Base-by-base conservation (phyloP, 2,888 invertebrate genomes). In the Drosophila yooni region DNA sequence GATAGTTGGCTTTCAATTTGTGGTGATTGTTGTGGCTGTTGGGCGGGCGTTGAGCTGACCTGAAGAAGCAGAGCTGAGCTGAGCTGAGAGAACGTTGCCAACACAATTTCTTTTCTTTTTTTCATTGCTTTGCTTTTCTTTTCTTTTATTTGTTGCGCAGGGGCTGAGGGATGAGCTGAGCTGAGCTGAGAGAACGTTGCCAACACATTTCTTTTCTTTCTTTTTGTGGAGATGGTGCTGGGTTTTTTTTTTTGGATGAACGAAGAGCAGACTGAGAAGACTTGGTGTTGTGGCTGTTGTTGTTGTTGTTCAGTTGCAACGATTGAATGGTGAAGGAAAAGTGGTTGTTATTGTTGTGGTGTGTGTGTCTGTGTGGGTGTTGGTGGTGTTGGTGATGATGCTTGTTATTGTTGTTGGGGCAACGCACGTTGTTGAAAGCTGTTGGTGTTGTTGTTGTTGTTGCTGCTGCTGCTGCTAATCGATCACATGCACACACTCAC, bases 181-280 rank as follows among this genome's bases (percentile, higher is more conserved):
- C 33, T 52, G 53, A 76, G 53, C 43, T 63, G 71, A 62, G 56
- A 21, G 31, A 11, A 25, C 56, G 56, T 43, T 62, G 62, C 54
- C 54, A 15, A 54, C 65, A 57, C 29, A 38, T 48, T 36, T 31
- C n/a, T 29, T 40, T 52, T 31, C 31, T 21, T 52, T 29, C 31
- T 13, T n/a, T n/a, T 56, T 29, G 34, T 50, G 56, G 38, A 57
- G 36, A 57, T 68, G 38, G 21, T 73, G 63, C 43, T 81, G 54
- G 33, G 38, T 68, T 74, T 69, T 66, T 3, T 36, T 40, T 6
- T 63, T 18, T 66, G 73, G 80, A 80, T 81, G 79, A 79, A 73
- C 81, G 76, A 50, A 27, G 82, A 82, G 82, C 82, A 76, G 72
- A 81, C 80, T 81, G 72, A 80, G 80, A 70, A 81, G 83, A 80